These are phyloP conservation scores for Peromyscus maniculatus DNA, from an alignment of 2,113 vertebrate genomes.

Conservation along the genomic window DNA sequence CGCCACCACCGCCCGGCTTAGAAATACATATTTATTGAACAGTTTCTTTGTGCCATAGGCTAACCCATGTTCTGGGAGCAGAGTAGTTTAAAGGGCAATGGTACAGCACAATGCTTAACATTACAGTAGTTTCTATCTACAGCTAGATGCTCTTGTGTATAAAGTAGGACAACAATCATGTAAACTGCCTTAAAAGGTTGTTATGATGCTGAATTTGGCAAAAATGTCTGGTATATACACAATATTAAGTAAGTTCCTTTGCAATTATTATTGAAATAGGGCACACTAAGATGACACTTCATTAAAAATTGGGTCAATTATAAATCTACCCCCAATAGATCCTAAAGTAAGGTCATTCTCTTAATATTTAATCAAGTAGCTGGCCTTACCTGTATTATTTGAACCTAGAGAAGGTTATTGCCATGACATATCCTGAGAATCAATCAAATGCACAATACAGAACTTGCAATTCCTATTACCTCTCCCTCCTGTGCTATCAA, in stretches of 20 bases:
- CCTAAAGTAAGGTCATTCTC: conserved; percentile 12
- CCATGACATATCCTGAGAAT: neutral
- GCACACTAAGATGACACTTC: neutral
- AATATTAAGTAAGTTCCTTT: neutral
- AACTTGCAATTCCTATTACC: neutral
- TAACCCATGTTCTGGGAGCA: neutral
- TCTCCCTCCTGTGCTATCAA: neutral
- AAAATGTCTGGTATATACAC: neutral
- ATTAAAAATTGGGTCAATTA: conserved; percentile 34
- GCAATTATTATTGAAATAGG: conserved; percentile 31
- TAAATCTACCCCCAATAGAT: neutral
- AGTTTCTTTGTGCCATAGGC: neutral
- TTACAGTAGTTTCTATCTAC: neutral
- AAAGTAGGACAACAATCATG: neutral
- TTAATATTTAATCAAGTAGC: conserved; percentile 1
- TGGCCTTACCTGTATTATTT: neutral
- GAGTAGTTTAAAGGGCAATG: neutral
- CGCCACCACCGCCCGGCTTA: no score
- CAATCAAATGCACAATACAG: neutral
- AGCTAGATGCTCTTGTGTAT: neutral
- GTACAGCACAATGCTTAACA: neutral
- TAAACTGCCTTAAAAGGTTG: neutral
- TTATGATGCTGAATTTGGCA: neutral
- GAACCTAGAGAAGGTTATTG: neutral
- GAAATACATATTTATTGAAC: neutral